Conservation (phyloP, 2,113 vertebrate genomes). For the Copsychus sechellarum region DNA sequence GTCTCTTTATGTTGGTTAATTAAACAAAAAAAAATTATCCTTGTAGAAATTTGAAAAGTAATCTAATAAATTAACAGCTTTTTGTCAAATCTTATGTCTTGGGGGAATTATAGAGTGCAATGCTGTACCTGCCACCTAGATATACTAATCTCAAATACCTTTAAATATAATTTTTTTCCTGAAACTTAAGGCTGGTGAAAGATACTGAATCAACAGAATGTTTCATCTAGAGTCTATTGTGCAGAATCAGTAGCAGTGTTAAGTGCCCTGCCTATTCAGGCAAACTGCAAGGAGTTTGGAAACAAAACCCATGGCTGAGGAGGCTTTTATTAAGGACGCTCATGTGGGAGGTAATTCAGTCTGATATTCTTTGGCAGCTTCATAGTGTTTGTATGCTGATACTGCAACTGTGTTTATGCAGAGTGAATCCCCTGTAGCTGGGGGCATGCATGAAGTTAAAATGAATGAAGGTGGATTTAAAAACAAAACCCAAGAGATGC, state of each 20-base stretch:
- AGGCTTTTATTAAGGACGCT: background rate
- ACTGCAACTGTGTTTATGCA: background rate
- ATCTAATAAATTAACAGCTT: background rate
- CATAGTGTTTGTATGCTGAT: background rate
- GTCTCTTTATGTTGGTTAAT: background rate
- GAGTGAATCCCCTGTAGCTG: background rate
- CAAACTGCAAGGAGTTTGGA: background rate
- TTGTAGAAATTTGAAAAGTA: background rate
- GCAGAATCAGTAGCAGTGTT: background rate
- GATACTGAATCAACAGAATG: background rate
- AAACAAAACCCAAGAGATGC: background rate
- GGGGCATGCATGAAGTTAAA: background rate
- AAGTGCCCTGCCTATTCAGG: background rate
- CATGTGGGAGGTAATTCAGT: accelerated
- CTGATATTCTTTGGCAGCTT: background rate
- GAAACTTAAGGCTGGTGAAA: background rate
- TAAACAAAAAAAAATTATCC: background rate
- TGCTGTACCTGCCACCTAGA: background rate
- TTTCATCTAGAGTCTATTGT: background rate
- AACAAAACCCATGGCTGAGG: background rate
- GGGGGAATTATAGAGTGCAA: background rate
- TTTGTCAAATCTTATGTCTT: background rate
- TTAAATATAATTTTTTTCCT: background rate
- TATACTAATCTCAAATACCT: background rate
- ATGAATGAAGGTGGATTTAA: background rate